Conservation (phyloP, 2,888 invertebrate genomes). For the Tribolium freemani region DNA sequence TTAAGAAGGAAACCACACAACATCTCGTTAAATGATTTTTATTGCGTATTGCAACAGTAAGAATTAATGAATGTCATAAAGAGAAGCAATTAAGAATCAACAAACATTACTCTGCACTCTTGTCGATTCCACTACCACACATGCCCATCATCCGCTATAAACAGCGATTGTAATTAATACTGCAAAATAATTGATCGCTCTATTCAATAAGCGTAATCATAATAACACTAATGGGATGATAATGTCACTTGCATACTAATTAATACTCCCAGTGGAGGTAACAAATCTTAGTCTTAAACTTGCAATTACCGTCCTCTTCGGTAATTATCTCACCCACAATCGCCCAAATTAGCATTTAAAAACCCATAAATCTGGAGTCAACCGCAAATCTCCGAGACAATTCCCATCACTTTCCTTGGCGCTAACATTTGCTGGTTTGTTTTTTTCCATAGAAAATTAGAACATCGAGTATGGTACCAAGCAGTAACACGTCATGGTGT, state of each 20-base stretch:
- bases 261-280: background rate
- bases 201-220: background rate
- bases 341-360: background rate
- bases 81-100: background rate
- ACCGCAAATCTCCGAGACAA: background rate
- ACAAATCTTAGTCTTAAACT: too few relatives aligned
- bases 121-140: background rate
- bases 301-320: too few relatives aligned
- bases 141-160: background rate
- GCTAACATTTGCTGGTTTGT: slow-evolving; percentile 21
- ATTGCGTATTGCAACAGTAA: background rate
- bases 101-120: background rate
- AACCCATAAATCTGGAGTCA: background rate
- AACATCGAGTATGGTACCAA: slow-evolving; percentile 50
- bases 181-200: background rate
- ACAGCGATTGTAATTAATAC: background rate
- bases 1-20: background rate
- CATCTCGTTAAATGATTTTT: background rate
- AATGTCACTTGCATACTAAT: background rate
- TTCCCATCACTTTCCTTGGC: slow-evolving; percentile 53
- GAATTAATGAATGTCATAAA: background rate
- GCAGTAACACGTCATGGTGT: slow-evolving; percentile 58
- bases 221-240: background rate
- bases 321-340: background rate
- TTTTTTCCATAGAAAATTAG: slow-evolving; percentile 47